Conservation (phyloP, 2,113 vertebrate species). For the Onychostoma macrolepis region DNA sequence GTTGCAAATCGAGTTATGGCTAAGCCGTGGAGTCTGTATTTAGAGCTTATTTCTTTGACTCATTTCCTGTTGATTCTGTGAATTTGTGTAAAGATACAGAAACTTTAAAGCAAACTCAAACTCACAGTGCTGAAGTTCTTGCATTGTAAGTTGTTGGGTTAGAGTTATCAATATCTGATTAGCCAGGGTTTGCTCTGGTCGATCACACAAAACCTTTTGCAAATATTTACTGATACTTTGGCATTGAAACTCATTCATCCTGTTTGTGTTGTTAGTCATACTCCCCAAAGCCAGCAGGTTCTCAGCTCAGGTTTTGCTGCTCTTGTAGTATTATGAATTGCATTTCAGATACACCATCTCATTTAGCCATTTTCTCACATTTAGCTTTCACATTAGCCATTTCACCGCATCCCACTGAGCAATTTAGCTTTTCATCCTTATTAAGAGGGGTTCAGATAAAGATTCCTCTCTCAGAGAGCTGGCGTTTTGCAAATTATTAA, state of each 20-base stretch:
- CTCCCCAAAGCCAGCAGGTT: constrained; percentile 4
- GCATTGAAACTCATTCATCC: neutral
- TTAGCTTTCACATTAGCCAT: constrained; percentile 15
- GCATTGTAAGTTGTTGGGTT: neutral
- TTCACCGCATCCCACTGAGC: neutral
- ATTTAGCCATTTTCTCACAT: constrained; percentile 11
- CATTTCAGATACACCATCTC: constrained; percentile 1
- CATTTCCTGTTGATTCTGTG: neutral
- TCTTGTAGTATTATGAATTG: neutral
- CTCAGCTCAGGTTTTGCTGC: neutral
- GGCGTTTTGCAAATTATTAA: constrained; percentile 39
- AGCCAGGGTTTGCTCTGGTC: neutral
- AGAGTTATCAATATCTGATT: neutral
- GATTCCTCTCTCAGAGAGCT: constrained; percentile 26
- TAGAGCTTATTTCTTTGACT: neutral
- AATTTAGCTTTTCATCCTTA: constrained; percentile 4
- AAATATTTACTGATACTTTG: constrained; percentile 6
- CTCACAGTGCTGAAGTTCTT: neutral
- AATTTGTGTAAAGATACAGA: neutral
- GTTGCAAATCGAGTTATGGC: neutral
- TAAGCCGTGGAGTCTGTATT: neutral
- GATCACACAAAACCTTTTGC: neutral
- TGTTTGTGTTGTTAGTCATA: neutral
- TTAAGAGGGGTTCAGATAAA: constrained; percentile 34
- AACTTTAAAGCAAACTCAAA: neutral